Evolutionary conservation across 2,797 vertebrate species (phyloP).

Genomic region (Poecilia velifera): DNA sequence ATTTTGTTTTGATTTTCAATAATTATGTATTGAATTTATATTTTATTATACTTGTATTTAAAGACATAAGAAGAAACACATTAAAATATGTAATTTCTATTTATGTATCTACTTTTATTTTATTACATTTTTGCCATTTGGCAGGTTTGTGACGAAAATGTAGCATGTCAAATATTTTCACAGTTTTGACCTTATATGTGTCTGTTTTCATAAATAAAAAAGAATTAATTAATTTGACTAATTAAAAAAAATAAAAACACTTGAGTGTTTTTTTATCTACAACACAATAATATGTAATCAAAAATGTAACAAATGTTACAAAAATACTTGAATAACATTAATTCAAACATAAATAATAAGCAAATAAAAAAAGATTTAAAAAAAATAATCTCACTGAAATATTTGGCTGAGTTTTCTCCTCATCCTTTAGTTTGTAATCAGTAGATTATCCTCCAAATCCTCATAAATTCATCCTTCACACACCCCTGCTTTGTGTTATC

Average conservation of each 20-base stretch:
- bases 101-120: no score
- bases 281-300: not conserved
- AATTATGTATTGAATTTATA: not conserved
- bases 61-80: no score
- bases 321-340: not conserved
- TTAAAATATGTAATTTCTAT: no score
- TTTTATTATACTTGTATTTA: no score
- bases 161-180: not conserved
- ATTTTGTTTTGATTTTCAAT: not conserved
- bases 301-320: not conserved
- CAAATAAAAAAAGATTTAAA: no score
- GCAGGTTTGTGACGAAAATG: not conserved
- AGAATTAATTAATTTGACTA: not conserved
- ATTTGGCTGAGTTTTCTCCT: not conserved
- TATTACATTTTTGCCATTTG: no score
- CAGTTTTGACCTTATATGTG: not conserved
- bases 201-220: not conserved
- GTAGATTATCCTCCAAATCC: constrained; percentile 7
- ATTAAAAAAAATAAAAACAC: not conserved
- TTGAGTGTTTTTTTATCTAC: no score
- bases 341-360: not conserved
- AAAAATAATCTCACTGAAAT: no score
- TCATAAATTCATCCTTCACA: not conserved
- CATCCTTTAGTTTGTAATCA: not conserved
- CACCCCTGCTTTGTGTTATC: not conserved